Evolutionary conservation across 1,140 invertebrate genomes (phyloP).

Genomic region (Cecropterus lyciades): DNA sequence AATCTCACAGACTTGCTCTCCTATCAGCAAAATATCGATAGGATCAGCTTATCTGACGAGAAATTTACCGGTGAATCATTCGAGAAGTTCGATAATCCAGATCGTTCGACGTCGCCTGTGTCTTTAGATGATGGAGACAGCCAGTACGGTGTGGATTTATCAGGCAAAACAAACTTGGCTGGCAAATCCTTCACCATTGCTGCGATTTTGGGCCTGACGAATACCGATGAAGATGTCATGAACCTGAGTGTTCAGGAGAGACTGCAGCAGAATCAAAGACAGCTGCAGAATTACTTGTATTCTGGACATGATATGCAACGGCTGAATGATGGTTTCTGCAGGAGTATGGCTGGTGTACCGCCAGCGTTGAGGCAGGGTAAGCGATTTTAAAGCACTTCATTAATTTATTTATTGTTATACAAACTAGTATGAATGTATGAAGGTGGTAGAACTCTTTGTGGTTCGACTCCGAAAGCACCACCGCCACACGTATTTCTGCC

Average conservation of each 20-base stretch:
- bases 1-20: conserved; percentile 64
- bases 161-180: conserved; percentile 69
- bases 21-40: conserved; percentile 62
- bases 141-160: conserved; percentile 71
- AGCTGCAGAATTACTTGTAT: conserved; percentile 71
- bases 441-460: no score
- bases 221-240: conserved; percentile 72
- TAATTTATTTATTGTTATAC: no score
- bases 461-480: no score
- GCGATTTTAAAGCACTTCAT: no score
- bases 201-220: conserved; percentile 72
- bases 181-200: conserved; percentile 78
- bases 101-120: conserved; percentile 38
- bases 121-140: conserved; percentile 68
- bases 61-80: conserved; percentile 51
- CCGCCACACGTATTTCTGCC: no score
- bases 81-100: conserved; percentile 38
- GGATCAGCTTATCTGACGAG: conserved; percentile 44
- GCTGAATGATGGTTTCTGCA: conserved; percentile 66
- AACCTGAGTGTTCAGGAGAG: conserved; percentile 73
- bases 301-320: conserved; percentile 69
- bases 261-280: conserved; percentile 67
- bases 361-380: conserved; percentile 68
- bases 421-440: no score
- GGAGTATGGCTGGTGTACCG: conserved; percentile 59